Evolutionary conservation across 30 jellyfish, hydroid and myxozoan genomes (phyloP), one percentile per base, ranked within the genome.

Genomic region (Aurelia sp.): DNA sequence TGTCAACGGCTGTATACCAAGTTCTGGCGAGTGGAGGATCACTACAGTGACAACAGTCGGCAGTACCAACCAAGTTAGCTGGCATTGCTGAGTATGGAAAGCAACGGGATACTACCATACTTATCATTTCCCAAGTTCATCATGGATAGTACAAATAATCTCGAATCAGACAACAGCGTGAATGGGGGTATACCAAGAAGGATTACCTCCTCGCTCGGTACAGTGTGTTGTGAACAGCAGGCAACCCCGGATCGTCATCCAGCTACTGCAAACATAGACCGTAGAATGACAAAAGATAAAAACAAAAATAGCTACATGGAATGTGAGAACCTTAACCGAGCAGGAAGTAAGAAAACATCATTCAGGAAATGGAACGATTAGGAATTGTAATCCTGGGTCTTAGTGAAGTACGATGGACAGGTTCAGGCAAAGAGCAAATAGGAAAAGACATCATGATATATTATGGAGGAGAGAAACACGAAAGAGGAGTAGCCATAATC

Each of bases 1-100:
- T 66, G 77, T 66, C 77, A 66, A 66, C 77, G 77, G 77, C 77
- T 66, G 77, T 66, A 66, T 8, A 66, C 77, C 77, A 66, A 66
- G 6, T 66, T 66, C 77, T 66, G 77, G 77, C 77, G 60, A 66
- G 11, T 66, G 77, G 44, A 20, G 77, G 77, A 33, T 33, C 77
- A 66, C 77, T 66, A 66, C 77, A 66, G 77, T 33, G 77, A 66
- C 77, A 66, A 66, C 77, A 66, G 77, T 66, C 44, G 77, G 77
- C 77, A 66, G 52, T 13, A 66, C 77, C 77, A 66, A 66, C 77
- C 44, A 66, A 20, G 77, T 66, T 66, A 20, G 44, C 77, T 66
- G 77, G 77, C 77, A 66, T 66, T 23, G 44, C 77, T 33, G 78
- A 66, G 78, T 66, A 66, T 66, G 66, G 78, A 66, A 66, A 66